Evolutionary conservation across 2,797 vertebrate species (phyloP).

Genomic region (Picus viridis): DNA sequence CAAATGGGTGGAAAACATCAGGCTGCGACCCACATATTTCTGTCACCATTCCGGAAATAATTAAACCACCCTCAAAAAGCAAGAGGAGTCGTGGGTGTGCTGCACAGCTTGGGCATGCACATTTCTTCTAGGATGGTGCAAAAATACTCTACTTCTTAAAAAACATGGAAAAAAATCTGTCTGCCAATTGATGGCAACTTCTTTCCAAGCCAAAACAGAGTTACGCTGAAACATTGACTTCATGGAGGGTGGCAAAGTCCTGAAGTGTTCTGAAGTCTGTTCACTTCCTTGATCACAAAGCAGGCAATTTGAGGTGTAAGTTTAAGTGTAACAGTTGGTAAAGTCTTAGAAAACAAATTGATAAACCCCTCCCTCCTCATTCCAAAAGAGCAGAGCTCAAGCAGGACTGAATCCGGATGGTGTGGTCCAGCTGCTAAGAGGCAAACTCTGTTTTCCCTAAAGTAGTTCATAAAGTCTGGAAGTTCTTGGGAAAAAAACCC

Average conservation of each 20-base stretch:
- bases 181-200: fast-evolving
- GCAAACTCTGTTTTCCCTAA: background rate
- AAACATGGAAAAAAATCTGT: fast-evolving
- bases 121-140: background rate
- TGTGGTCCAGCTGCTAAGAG: background rate
- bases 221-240: fast-evolving
- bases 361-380: background rate
- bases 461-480: background rate
- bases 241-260: fast-evolving
- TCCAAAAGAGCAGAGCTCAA: background rate
- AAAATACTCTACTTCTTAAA: background rate
- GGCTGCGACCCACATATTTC: background rate
- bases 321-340: background rate
- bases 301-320: background rate
- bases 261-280: background rate
- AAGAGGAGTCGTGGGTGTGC: background rate
- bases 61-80: background rate
- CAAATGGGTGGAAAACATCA: fast-evolving
- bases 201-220: fast-evolving
- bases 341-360: background rate
- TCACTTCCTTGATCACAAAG: background rate
- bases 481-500: background rate
- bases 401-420: background rate
- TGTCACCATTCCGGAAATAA: background rate
- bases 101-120: background rate